Percentiles rank a stretch among this genome's conserved stretches.
Evolutionary conservation across 2,797 vertebrate species (phyloP).

Genomic region (Alauda arvensis): DNA sequence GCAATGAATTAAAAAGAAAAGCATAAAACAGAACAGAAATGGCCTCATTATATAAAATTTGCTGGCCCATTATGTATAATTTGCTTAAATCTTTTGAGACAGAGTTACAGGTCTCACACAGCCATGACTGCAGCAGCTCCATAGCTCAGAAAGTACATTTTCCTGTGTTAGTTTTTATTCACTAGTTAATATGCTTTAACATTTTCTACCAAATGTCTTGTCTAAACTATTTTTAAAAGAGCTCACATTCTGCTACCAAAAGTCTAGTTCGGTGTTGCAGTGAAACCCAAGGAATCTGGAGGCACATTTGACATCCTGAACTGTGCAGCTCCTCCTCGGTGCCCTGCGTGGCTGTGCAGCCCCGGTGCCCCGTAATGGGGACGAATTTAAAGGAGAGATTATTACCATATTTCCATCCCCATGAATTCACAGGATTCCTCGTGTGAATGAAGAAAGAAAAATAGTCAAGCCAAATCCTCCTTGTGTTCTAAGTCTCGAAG

Average conservation of each 20-base stretch:
- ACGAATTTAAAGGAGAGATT: neutral
- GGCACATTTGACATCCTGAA: neutral
- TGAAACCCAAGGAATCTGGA: conserved; percentile 22
- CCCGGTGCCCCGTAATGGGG: neutral
- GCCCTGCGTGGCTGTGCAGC: neutral
- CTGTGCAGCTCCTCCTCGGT: neutral
- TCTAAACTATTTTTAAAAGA: conserved; percentile 47
- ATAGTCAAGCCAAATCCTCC: conserved; percentile 53
- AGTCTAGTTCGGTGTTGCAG: conserved; percentile 15
- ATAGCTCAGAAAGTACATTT: neutral
- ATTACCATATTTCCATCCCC: conserved; percentile 11
- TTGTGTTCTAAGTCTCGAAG: conserved; percentile 47
- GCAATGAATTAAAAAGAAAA: conserved; percentile 6
- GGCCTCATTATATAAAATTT: conserved; percentile 31
- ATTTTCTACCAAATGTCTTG: conserved; percentile 25
- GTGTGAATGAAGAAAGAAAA: conserved; percentile 57
- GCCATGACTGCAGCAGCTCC: neutral
- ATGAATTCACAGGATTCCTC: conserved; percentile 45
- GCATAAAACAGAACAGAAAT: conserved; percentile 26
- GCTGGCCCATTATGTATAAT: conserved; percentile 19
- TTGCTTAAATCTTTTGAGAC: conserved; percentile 23
- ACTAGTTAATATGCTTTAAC: conserved; percentile 21
- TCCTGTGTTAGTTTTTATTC: conserved; percentile 14
- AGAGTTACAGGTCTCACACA: conserved; percentile 10
- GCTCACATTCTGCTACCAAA: conserved; percentile 20